Base-by-base conservation (phyloP, 2,888 invertebrate genomes). In the Caenorhabditis sp. region DNA sequence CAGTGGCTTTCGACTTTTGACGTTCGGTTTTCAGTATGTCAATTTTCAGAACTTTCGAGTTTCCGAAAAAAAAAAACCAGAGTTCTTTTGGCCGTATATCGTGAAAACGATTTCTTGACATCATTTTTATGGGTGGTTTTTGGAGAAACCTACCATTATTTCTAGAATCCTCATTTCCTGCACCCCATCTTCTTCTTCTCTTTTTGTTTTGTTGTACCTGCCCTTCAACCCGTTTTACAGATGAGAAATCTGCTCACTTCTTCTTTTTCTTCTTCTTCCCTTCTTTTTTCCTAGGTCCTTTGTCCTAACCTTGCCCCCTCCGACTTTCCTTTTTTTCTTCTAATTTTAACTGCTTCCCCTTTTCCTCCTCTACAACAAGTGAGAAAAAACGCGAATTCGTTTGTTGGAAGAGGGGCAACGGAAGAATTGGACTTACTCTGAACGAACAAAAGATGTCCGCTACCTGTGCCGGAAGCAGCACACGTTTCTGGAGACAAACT, bases 271-370 rank as follows among this genome's bases (percentile, higher is more conserved):
- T 24, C 56, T 28, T 60, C 65, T 74, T n/a, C n/a, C n/a, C n/a
- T n/a, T n/a, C n/a, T n/a, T n/a, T n/a, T n/a, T n/a, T n/a, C n/a
- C n/a, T n/a, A n/a, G n/a, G n/a, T 6, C 60, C 15, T 35, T 64
- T 58, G 64, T 62, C 40, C 60, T 60, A 22, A 24, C 50, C 18
- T n/a, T n/a, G n/a, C 35, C 13, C 26, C 26, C 13, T 1, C 20
- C 22, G 9, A 3, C 26, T 18, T 37, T n/a, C n/a, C 44, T 40
- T 51, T 44, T 40, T 40, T 24, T 24, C 56, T 28, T 60, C 65
- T 74, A 74, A 74, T 74, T 74, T 74, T 74, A 74, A 65, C 72
- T 56, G 24, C 56, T 40, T 35, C 15, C 53, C 40, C 40, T 40
- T 13, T 24, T 22, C 22, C 18, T n/a, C n/a, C 32, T 32, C 62